phyloP scores from a whole-genome alignment of 1,140 invertebrate genomes.

The Aphaenogaster floridana region DNA sequence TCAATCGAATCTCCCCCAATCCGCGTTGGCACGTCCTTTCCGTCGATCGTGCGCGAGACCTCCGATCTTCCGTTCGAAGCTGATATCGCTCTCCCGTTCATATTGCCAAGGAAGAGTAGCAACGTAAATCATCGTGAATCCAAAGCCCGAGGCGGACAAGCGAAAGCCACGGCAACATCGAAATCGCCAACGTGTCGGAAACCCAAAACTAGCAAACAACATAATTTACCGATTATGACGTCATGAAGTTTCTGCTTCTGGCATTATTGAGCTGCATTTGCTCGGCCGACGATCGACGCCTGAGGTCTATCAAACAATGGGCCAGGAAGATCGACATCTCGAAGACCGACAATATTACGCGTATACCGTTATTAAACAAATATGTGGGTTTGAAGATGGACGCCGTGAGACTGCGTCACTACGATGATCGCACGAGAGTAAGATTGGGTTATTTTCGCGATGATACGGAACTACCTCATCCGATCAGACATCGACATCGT shows the following conservation, averaged over 20 bases:
- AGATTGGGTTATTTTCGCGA: constrained; percentile 47
- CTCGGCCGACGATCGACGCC: constrained; percentile 70
- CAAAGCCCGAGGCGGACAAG: constrained; percentile 45
- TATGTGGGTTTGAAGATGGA: neutral
- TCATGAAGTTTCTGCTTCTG: constrained; percentile 79
- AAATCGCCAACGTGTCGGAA: constrained; percentile 12
- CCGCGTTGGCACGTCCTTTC: neutral
- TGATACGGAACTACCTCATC: constrained; percentile 73
- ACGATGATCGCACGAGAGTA: neutral
- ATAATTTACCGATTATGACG: constrained; percentile 75
- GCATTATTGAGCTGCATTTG: constrained; percentile 73
- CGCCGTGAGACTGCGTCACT: neutral
- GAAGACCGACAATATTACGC: constrained; percentile 27
- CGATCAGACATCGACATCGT: constrained; percentile 74
- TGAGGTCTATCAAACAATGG: constrained; percentile 32
- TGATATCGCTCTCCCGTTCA: constrained; percentile 28
- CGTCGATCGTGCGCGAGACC: constrained; percentile 43
- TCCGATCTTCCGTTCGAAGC: constrained; percentile 31
- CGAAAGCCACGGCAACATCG: constrained; percentile 1
- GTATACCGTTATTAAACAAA: neutral
- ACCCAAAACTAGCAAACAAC: constrained; percentile 12
- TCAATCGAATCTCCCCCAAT: constrained; percentile 27
- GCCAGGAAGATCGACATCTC: constrained; percentile 1
- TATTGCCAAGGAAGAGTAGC: constrained; percentile 42
- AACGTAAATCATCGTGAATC: constrained; percentile 61